Conservation (phyloP, 2,888 invertebrate genomes). For the Nomada lathburiana region DNA sequence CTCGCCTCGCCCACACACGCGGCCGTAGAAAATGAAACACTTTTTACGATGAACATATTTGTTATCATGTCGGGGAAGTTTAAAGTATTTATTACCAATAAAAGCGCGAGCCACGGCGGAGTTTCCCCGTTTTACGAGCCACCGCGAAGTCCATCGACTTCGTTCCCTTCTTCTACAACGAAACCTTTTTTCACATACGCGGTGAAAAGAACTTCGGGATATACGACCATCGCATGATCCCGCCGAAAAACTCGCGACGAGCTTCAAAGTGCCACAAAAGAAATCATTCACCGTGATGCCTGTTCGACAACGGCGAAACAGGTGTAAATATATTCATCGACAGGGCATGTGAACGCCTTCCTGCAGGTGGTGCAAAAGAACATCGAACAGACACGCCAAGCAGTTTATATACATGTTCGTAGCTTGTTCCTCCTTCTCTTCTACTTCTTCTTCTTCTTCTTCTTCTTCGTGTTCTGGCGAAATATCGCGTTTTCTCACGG, state of each 20-base stretch:
- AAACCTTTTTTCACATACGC: not conserved
- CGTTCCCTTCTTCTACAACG: not conserved
- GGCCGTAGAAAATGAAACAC: constrained; percentile 35
- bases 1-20: not conserved
- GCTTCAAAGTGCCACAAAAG: constrained; percentile 14
- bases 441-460: not conserved
- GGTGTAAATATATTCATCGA: constrained; percentile 64
- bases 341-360: not conserved
- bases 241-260: not conserved
- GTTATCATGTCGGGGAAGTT: constrained; percentile 47
- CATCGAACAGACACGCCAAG: constrained; percentile 56
- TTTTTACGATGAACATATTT: constrained; percentile 53
- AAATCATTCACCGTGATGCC: constrained; percentile 54
- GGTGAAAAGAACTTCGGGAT: not conserved
- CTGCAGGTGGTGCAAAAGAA: constrained; percentile 41
- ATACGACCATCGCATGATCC: not conserved
- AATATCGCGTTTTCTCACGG: constrained; percentile 76
- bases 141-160: constrained; percentile 2
- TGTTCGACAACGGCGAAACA: constrained; percentile 35
- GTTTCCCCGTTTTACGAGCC: constrained; percentile 37
- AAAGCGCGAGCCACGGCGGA: constrained; percentile 21
- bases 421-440: not conserved
- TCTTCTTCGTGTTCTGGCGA: constrained; percentile 24
- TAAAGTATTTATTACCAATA: constrained; percentile 54
- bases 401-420: constrained; percentile 27